Evolutionary conservation across 2,797 vertebrate genomes (phyloP), one percentile per base, ranked within the genome.

Genomic region (Gadopsis marmoratus): DNA sequence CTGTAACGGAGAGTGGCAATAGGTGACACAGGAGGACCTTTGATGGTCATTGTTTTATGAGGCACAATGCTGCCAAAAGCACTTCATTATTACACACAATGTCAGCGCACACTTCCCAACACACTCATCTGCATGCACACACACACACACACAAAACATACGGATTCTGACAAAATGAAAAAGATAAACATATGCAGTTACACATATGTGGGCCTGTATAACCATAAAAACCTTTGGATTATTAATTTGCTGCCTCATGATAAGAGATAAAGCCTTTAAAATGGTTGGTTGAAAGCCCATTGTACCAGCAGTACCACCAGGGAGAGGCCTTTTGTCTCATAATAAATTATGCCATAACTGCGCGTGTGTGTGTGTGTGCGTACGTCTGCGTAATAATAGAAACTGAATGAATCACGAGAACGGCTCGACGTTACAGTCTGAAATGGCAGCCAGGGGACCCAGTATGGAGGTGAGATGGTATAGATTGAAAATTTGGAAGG

Each of bases 221-320:
- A 72, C 61, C 54, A 78, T 62, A 73, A 85, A 39, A 62, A 58
- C 39, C 51, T 79, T 71, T 87, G 48, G 39, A 78, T 83, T 86
- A 86, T 84, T 78, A 77, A 91, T 86, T 86, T 82, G 71, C 84
- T 62, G 75, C 74, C 62, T 54, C 33, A 12, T 51, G 70, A 88
- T 86, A 64, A 80, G 72, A 88, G 78, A 82, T 78, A 43, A 84
- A 83, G 73, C 54, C 69, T 73, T 88, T 84, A 75, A 81, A 87
- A 85, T 76, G 75, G 77, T 70, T 70, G 54, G 70, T 74, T 88
- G 59, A 88, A 87, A 84, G 78, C 48, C 62, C 51, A 76, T 80
- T 81, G 79, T 70, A 43, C 4, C 65, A 54, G 39, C 66, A 59
- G 81, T 12, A 60, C 65, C 80, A 78, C 71, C 26, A 1, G 71